A percentile compares a stretch with the other conserved stretches of the same genome.
Evolutionary conservation across 2,797 vertebrate genomes (phyloP).

Genomic region (Notolepis coatsorum): DNA sequence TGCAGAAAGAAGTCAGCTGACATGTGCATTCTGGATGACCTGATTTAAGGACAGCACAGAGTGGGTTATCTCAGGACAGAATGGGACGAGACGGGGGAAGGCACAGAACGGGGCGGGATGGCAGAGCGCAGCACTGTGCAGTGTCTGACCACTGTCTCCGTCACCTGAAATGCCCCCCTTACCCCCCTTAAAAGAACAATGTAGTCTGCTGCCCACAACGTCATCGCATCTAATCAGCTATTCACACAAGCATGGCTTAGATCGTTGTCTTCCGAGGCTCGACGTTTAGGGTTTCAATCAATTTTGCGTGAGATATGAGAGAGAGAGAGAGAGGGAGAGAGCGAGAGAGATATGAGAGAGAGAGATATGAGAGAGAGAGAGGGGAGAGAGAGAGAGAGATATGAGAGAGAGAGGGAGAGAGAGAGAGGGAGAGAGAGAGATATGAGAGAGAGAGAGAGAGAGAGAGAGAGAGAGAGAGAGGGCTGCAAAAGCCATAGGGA

Average conservation of each 20-base stretch:
- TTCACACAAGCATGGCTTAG: constrained; percentile 68
- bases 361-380: constrained; percentile 6
- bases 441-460: constrained; percentile 29
- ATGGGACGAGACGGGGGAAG: neutral
- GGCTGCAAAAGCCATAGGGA: constrained; percentile 55
- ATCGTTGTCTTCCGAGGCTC: constrained; percentile 46
- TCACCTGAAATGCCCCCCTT: constrained; percentile 74
- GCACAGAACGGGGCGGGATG: constrained; percentile 7
- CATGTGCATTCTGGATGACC: constrained; percentile 35
- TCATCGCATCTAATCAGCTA: constrained; percentile 67
- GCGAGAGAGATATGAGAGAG: neutral
- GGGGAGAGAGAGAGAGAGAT: constrained; percentile 20
- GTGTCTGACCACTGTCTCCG: constrained; percentile 43
- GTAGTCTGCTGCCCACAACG: constrained; percentile 52
- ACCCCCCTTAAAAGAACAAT: constrained; percentile 72
- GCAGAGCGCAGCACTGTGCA: constrained; percentile 41
- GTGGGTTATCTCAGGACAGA: constrained; percentile 35
- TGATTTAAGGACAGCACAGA: constrained; percentile 44
- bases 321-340: neutral
- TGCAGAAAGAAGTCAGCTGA: neutral
- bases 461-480: constrained; percentile 17
- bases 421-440: constrained; percentile 30
- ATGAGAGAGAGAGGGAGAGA: constrained; percentile 19
- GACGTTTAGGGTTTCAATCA: constrained; percentile 75
- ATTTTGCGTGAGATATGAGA: constrained; percentile 63